Conservation (phyloP, 2,888 invertebrate species). For the Sepioteuthis lessoniana region DNA sequence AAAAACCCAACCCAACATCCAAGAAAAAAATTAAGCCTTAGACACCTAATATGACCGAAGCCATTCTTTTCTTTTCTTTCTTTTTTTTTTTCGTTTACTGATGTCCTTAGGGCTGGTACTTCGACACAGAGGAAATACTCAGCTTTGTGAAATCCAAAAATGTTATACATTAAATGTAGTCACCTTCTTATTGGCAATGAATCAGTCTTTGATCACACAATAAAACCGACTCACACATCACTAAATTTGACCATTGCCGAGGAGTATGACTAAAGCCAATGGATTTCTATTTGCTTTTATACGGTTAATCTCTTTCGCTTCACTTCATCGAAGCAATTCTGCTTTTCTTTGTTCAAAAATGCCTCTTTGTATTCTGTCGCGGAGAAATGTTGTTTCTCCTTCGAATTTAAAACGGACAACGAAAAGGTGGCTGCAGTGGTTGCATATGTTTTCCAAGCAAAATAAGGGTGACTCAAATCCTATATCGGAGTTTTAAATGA, state of each 20-base stretch:
- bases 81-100: not conserved
- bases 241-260: not conserved
- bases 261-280: conserved; percentile 17
- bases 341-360: not conserved
- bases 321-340: not conserved
- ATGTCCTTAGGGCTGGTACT: not conserved
- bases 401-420: too few relatives aligned
- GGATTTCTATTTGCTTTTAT: conserved; percentile 2
- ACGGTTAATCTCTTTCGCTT: not conserved
- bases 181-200: not conserved
- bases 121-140: not conserved
- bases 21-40: not conserved
- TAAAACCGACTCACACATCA: conserved; percentile 17
- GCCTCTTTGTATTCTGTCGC: not conserved
- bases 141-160: not conserved
- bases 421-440: too few relatives aligned
- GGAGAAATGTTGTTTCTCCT: not conserved
- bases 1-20: not conserved
- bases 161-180: not conserved
- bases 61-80: not conserved
- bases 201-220: not conserved
- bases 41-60: too few relatives aligned
- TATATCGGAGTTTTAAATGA: too few relatives aligned
- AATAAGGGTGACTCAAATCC: too few relatives aligned
- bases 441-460: too few relatives aligned